A percentile compares a stretch with the other conserved stretches of the same genome.
Evolutionary conservation across 2,888 invertebrate species (phyloP).

Genomic region (Luffia ferchaultella): DNA sequence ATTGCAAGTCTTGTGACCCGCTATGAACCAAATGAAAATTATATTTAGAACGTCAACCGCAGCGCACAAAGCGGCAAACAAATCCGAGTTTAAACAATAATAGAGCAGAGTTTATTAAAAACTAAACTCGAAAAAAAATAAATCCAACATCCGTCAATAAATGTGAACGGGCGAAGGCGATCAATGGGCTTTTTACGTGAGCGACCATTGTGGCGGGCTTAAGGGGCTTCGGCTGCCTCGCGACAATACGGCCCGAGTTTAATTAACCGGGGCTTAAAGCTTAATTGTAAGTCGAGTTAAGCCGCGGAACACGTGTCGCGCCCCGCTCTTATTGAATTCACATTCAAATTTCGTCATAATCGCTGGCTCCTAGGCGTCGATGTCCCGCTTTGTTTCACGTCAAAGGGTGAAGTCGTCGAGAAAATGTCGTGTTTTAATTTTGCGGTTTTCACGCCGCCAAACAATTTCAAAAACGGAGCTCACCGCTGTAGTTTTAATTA

Average conservation of each 20-base stretch:
- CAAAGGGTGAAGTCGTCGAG: slow-evolving; percentile 8
- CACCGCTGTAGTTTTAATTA: background rate
- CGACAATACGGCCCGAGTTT: slow-evolving; percentile 55
- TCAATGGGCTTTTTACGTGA: slow-evolving; percentile 48
- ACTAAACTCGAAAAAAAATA: slow-evolving; percentile 15
- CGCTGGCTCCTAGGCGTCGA: slow-evolving; percentile 3
- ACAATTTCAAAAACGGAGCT: background rate
- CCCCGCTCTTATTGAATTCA: slow-evolving; percentile 36
- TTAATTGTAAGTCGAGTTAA: slow-evolving; percentile 62
- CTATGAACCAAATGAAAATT: slow-evolving; percentile 16
- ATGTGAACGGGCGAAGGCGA: slow-evolving; percentile 13
- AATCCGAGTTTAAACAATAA: slow-evolving; percentile 15
- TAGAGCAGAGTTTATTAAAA: slow-evolving; percentile 11
- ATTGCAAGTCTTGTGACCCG: background rate
- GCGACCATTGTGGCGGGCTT: slow-evolving; percentile 47
- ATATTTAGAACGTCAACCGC: slow-evolving; percentile 23
- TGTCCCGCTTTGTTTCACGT: slow-evolving; percentile 6
- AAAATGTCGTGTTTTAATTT: slow-evolving; percentile 5
- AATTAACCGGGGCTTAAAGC: slow-evolving; percentile 62
- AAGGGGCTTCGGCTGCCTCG: slow-evolving; percentile 37
- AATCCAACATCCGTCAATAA: slow-evolving; percentile 30
- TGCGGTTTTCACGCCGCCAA: background rate
- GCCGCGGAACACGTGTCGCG: slow-evolving; percentile 55
- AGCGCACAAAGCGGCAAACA: slow-evolving; percentile 18
- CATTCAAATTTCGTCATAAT: slow-evolving; percentile 41